A percentile compares a stretch with the other conserved stretches of the same genome.
These are phyloP conservation scores for Pithecia hirsuta DNA, from an alignment of 2,797 vertebrate species.

Conservation along the genomic window DNA sequence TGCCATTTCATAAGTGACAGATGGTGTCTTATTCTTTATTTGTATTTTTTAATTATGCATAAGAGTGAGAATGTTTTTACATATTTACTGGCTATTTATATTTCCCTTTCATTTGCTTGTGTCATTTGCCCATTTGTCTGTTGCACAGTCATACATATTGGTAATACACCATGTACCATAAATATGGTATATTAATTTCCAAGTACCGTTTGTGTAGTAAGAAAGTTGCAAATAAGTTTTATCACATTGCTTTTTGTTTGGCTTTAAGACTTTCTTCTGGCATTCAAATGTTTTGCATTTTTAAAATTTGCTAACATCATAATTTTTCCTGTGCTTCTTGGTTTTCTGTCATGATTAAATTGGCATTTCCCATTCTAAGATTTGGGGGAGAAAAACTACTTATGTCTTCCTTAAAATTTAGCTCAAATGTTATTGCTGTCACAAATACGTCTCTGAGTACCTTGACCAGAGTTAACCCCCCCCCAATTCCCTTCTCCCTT, in stretches of 20 bases:
- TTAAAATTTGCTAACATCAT: not conserved
- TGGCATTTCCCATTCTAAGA: not conserved
- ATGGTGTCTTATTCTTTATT: not conserved
- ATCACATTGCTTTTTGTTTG: not conserved
- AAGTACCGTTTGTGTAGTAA: not conserved
- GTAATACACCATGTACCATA: not conserved
- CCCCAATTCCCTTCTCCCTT: not conserved
- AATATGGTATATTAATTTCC: not conserved
- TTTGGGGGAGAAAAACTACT: not conserved
- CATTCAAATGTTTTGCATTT: not conserved
- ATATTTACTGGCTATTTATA: not conserved
- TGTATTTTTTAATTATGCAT: not conserved
- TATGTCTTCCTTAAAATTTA: not conserved
- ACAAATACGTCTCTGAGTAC: not conserved
- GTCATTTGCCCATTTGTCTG: constrained; percentile 1
- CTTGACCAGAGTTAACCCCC: not conserved
- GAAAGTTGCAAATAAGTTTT: not conserved
- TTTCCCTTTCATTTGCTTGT: not conserved
- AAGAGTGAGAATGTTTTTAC: not conserved
- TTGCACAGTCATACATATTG: not conserved
- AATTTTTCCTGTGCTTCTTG: not conserved
- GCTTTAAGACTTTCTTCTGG: not conserved
- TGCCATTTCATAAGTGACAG: not conserved
- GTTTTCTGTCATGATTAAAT: not conserved
- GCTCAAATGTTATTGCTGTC: not conserved